Evolutionary conservation across 2,797 vertebrate genomes (phyloP).

Genomic region (Anguilla marmorata): DNA sequence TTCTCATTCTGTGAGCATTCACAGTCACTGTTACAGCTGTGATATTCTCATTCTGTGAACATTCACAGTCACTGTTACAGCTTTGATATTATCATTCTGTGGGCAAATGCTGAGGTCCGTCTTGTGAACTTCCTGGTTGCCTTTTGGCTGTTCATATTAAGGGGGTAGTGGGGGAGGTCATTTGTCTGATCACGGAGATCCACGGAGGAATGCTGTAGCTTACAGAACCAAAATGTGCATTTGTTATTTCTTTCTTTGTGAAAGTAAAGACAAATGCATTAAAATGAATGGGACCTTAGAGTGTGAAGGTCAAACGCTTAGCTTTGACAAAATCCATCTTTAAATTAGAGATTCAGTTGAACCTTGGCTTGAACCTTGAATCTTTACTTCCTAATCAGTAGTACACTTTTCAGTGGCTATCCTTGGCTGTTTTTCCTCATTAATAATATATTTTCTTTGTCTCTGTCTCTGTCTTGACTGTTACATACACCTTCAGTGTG

Average conservation of each 20-base stretch:
- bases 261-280: too few species aligned
- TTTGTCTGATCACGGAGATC: not conserved
- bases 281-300: too few species aligned
- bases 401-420: not conserved
- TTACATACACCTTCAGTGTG: not conserved
- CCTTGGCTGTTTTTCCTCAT: not conserved
- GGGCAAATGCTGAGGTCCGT: not conserved
- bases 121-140: not conserved
- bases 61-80: too few species aligned
- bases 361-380: too few species aligned
- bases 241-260: not conserved
- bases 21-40: too few species aligned
- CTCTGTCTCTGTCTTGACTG: constrained; percentile 12
- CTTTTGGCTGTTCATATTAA: not conserved
- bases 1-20: too few species aligned
- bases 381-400: not conserved
- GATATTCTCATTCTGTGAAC: too few species aligned
- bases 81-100: not conserved
- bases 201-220: not conserved
- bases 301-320: too few species aligned
- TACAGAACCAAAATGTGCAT: not conserved
- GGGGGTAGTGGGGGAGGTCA: too few species aligned
- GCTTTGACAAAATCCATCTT: too few species aligned
- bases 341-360: too few species aligned
- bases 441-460: not conserved